Evolutionary conservation across 1,140 invertebrate species (phyloP).

Genomic region (Bilobella aurantiaca): DNA sequence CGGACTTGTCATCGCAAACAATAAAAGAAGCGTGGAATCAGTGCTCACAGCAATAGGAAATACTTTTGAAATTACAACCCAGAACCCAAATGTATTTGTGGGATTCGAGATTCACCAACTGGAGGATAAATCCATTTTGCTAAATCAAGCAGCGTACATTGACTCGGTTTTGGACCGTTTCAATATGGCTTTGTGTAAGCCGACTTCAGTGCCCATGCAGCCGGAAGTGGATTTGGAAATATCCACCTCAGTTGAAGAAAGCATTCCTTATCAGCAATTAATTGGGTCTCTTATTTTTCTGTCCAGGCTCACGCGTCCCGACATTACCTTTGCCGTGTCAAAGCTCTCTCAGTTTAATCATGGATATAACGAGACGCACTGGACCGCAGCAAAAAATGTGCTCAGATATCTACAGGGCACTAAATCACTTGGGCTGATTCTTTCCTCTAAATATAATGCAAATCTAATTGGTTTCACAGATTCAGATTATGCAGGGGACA

Average conservation of each 20-base stretch:
- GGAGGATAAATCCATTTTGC: background rate
- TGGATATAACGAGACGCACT: slow-evolving; percentile 36
- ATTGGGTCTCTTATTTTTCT: slow-evolving; percentile 41
- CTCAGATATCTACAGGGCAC: slow-evolving; percentile 39
- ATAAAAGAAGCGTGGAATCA: background rate
- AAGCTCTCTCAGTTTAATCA: slow-evolving; percentile 38
- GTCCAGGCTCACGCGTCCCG: slow-evolving; percentile 38
- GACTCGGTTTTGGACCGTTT: slow-evolving; percentile 37
- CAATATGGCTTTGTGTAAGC: slow-evolving; percentile 38
- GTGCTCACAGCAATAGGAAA: background rate
- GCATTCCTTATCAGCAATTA: slow-evolving; percentile 36
- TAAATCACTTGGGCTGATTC: slow-evolving; percentile 11
- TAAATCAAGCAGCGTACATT: slow-evolving; percentile 37
- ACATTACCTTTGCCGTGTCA: slow-evolving; percentile 40
- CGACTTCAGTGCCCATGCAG: slow-evolving; percentile 33
- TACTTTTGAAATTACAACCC: background rate
- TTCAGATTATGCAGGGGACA: slow-evolving; percentile 34
- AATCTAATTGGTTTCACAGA: slow-evolving; percentile 31
- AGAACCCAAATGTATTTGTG: background rate
- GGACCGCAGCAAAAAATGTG: slow-evolving; percentile 38
- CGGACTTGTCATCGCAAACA: background rate
- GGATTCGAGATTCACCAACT: background rate
- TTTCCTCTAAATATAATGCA: background rate
- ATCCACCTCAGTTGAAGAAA: background rate
- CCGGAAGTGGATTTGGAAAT: background rate